These are phyloP conservation scores for Epizoanthus scotinus DNA, from an alignment of 92 coral and sea anemone genomes.

Conservation along the genomic window DNA sequence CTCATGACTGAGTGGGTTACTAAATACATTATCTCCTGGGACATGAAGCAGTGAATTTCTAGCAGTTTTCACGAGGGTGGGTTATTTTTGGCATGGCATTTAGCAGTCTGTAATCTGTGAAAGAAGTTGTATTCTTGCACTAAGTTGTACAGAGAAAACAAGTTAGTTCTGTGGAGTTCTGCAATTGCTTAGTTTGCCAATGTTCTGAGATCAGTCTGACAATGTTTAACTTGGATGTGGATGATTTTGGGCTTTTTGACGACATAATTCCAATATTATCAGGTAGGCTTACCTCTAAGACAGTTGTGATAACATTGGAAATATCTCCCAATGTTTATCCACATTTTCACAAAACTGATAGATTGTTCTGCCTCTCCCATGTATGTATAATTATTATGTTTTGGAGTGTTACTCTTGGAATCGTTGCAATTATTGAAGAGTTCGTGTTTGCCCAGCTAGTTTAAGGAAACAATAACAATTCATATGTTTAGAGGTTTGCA, in stretches of 20 bases:
- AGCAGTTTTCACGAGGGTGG: conserved; percentile 38
- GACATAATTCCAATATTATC: conserved; percentile 44
- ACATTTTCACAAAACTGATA: too few species aligned
- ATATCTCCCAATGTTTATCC: too few species aligned
- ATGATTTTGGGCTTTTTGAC: conserved; percentile 42
- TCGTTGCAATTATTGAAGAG: too few species aligned
- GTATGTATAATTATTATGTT: too few species aligned
- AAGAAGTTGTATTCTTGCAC: conserved; percentile 14
- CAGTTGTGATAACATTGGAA: background rate
- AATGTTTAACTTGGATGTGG: conserved; percentile 38
- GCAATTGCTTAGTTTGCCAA: conserved; percentile 8
- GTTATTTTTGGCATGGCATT: conserved; percentile 37
- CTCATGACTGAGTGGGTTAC: conserved; percentile 33
- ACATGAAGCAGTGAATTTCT: conserved; percentile 45
- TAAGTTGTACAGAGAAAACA: conserved; percentile 13
- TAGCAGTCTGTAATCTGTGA: conserved; percentile 40
- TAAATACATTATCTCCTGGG: conserved; percentile 42
- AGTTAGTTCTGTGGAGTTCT: conserved; percentile 22
- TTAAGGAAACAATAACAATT: too few species aligned
- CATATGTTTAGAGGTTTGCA: too few species aligned
- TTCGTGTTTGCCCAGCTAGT: too few species aligned
- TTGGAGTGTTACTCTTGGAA: too few species aligned
- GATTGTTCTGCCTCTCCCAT: too few species aligned
- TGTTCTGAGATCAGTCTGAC: background rate
- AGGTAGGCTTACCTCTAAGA: conserved; percentile 24